Evolutionary conservation across 2,113 vertebrate species (phyloP), one percentile per base, ranked within the genome.

Genomic region (Gymnarchus niloticus): DNA sequence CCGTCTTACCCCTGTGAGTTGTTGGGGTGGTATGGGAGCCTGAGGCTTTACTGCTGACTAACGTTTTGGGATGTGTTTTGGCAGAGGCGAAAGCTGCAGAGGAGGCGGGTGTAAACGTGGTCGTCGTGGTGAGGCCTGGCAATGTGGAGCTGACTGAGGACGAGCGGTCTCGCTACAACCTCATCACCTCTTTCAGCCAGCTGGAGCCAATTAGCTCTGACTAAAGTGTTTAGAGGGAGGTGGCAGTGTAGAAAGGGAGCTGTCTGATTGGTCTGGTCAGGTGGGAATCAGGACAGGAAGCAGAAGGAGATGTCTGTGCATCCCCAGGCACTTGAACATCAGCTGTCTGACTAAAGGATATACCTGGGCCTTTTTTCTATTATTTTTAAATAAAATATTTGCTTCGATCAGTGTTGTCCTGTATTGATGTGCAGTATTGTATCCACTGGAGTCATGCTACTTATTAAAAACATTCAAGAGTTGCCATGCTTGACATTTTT

Each of bases 111-210:
- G 85, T 96, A 86, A 97, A 96, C 0, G 97, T 97, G 56, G 95
- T 95, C 23, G 89, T 99, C 89, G 97, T 99, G 86, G 94, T 97
- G 85, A 90, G 98, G 83, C 96, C 97, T 0, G 98, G 98, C 56
- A 99, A 99, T 1, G 94, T 95, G n/a, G 97, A 98, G 86, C 90
- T 99, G 85, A 99, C 97, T 0, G 97, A 99, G 0, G 97, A 98
- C 14, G 98, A 99, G 90, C 94, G 95, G 49, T 93, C 93, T 0
- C 95, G 95, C 85, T 98, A 97, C 88, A 95, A 86, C 88, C 94
- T 97, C 89, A 93, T 98, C 86, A 94, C 96, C 0, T 97, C 97
- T 88, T 99, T 99, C 91, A 94, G 89, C 0, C 96, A 99, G 87
- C 93, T 99, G 9, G 91, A 91, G 89, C 89, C 96, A 89, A 93